These are phyloP conservation scores for Hipparchia sbordonii DNA, from an alignment of 2,888 invertebrate species.

Conservation along the genomic window DNA sequence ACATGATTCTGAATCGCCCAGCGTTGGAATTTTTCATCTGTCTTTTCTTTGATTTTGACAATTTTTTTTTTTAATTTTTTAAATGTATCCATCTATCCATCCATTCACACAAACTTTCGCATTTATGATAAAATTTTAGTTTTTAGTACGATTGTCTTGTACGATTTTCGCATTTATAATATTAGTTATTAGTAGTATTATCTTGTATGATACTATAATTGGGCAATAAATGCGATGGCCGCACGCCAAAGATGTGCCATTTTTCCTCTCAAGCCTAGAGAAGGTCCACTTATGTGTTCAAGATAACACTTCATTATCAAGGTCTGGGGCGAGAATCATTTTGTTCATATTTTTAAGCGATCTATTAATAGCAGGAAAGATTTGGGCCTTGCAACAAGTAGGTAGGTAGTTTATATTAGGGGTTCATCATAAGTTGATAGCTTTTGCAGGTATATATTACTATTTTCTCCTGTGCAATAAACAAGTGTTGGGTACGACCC, in stretches of 20 bases:
- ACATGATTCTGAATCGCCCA: too few relatives aligned
- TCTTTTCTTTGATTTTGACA: too few relatives aligned
- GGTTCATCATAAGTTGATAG: neutral
- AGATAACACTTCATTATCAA: conserved; percentile 15
- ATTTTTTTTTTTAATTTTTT: too few relatives aligned
- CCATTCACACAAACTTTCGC: too few relatives aligned
- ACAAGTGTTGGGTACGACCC: too few relatives aligned
- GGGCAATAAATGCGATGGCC: neutral
- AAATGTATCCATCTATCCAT: too few relatives aligned
- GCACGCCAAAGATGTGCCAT: neutral
- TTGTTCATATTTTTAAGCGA: neutral
- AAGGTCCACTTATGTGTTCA: conserved; percentile 8
- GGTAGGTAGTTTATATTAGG: conserved; percentile 11
- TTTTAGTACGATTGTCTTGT: too few relatives aligned
- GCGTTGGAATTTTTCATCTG: too few relatives aligned
- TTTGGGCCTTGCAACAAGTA: conserved; percentile 12
- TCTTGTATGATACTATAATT: neutral
- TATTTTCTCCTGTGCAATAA: too few relatives aligned
- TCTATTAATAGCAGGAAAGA: neutral
- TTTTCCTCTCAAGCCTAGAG: conserved; percentile 3
- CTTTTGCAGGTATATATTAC: neutral
- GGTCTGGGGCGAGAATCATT: neutral
- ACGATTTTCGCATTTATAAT: too few relatives aligned
- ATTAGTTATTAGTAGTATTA: too few relatives aligned
- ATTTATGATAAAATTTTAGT: too few relatives aligned